These are phyloP conservation scores for Cassiopea andromeda DNA, from an alignment of 30 jellyfish, hydroid and myxozoan genomes.

Conservation along the genomic window DNA sequence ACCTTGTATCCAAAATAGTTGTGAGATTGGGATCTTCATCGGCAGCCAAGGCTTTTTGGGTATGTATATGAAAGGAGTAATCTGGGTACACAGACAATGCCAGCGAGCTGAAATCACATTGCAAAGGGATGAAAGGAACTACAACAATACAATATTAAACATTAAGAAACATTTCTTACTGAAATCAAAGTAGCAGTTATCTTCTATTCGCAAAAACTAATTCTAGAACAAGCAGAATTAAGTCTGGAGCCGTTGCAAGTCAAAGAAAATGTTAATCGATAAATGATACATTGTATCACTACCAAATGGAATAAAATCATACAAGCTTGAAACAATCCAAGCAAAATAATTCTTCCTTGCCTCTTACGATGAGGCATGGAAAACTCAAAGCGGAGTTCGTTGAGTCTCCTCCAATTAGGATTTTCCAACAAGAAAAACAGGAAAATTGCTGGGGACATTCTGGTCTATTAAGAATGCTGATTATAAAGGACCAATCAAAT, in stretches of 20 bases:
- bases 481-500: background rate
- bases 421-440: too few relatives aligned
- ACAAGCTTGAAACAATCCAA: too few relatives aligned
- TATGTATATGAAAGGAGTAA: background rate
- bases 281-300: too few relatives aligned
- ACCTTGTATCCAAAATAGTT: constrained; percentile 30
- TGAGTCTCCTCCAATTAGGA: too few relatives aligned
- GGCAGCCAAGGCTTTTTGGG: constrained; percentile 40
- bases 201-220: too few relatives aligned
- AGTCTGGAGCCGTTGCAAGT: too few relatives aligned
- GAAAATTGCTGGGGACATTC: too few relatives aligned
- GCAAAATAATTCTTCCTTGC: background rate
- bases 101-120: constrained; percentile 11
- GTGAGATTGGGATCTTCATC: constrained; percentile 13
- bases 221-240: too few relatives aligned
- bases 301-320: too few relatives aligned
- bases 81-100: constrained; percentile 15
- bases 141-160: background rate
- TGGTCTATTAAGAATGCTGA: too few relatives aligned
- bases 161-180: background rate
- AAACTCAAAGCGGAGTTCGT: too few relatives aligned
- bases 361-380: background rate
- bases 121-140: background rate
- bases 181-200: background rate
- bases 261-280: too few relatives aligned